Percentiles rank a stretch among this genome's conserved stretches.
These are phyloP conservation scores for Lasius platythorax DNA, from an alignment of 2,888 invertebrate species.

Conservation along the genomic window DNA sequence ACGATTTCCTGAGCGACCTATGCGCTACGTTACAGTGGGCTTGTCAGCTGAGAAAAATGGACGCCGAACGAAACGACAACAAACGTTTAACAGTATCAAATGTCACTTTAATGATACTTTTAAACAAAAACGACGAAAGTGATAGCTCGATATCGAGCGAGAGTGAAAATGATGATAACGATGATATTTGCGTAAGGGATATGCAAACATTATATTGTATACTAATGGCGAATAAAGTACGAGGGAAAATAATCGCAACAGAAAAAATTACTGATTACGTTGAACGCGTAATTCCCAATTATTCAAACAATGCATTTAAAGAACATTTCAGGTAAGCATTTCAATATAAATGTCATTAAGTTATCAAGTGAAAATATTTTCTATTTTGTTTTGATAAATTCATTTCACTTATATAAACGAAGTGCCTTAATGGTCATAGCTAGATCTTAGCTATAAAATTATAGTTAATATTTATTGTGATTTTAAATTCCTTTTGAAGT, in stretches of 20 bases:
- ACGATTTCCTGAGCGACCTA: background rate
- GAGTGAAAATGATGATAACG: background rate
- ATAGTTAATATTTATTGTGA: too few species aligned
- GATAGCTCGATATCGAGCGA: constrained; percentile 8
- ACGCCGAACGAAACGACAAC: background rate
- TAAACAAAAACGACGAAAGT: constrained; percentile 20
- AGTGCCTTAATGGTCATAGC: too few species aligned
- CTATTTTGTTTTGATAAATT: background rate
- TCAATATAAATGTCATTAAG: background rate
- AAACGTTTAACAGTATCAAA: background rate
- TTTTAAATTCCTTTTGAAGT: too few species aligned
- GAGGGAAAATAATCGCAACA: background rate
- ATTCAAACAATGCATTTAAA: background rate
- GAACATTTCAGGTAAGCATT: background rate
- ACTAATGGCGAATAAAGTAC: constrained; percentile 3
- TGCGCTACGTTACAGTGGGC: background rate
- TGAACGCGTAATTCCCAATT: constrained; percentile 8
- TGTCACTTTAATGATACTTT: constrained; percentile 3
- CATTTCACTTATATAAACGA: background rate
- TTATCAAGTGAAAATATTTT: background rate
- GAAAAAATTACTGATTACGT: background rate
- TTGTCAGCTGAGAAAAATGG: background rate
- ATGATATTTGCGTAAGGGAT: background rate
- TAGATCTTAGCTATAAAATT: too few species aligned
- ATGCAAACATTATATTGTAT: constrained; percentile 17